Conservation (phyloP, 2,797 vertebrate genomes). For the Chloroceryle inda region DNA sequence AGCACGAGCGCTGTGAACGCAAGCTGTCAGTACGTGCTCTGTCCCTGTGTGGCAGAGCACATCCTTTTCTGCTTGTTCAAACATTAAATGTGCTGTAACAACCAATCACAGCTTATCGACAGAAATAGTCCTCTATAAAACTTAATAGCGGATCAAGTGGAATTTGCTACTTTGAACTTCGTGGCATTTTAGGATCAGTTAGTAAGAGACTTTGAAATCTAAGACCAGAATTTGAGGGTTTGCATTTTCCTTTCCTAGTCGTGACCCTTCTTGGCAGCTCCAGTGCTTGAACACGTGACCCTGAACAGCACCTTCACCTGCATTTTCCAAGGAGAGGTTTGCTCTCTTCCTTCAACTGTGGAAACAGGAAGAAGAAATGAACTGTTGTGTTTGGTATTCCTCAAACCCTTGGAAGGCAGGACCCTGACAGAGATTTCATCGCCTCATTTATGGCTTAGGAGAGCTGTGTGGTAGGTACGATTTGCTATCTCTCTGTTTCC, state of each 20-base stretch:
- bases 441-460: background rate
- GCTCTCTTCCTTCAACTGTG: fast-evolving
- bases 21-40: background rate
- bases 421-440: background rate
- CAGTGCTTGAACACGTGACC: fast-evolving
- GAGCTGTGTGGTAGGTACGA: background rate
- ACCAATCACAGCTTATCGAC: background rate
- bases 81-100: background rate
- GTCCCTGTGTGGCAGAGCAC: background rate
- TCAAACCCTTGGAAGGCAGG: background rate
- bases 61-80: background rate
- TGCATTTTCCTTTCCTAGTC: background rate
- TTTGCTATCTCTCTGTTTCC: background rate
- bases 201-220: background rate
- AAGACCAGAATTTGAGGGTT: background rate
- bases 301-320: background rate
- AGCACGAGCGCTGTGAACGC: background rate
- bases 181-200: background rate
- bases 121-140: background rate
- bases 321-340: background rate
- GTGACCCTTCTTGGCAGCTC: background rate
- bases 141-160: background rate
- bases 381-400: background rate
- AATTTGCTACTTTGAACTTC: background rate
- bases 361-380: background rate